Conservation (phyloP, 2,888 invertebrate genomes). For the Athalia circularis region DNA sequence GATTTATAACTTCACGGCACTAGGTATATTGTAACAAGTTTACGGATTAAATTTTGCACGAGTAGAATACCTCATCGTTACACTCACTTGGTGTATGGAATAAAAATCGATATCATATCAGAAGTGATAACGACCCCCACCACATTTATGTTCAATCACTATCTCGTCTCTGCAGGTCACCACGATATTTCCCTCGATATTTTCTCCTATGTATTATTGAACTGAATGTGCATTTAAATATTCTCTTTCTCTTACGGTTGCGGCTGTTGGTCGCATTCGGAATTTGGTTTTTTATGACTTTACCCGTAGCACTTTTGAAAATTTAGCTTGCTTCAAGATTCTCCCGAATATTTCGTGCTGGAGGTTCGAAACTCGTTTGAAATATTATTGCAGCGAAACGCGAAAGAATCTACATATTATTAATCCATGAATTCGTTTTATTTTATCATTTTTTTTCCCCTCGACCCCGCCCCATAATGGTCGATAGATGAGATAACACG, state of each 20-base stretch:
- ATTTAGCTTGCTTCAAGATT: no score
- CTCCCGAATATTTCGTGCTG: no score
- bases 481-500: slow-evolving; percentile 1
- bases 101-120: slow-evolving; percentile 59
- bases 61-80: no score
- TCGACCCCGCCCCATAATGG: no score
- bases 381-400: no score
- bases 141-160: slow-evolving; percentile 6
- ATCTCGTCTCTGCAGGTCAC: slow-evolving; percentile 6
- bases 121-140: slow-evolving; percentile 48
- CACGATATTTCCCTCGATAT: slow-evolving; percentile 24
- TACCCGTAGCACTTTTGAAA: no score
- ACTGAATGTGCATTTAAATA: no score
- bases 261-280: no score
- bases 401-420: neutral
- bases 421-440: neutral
- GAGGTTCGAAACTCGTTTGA: no score
- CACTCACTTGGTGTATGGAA: neutral
- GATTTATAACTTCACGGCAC: neutral
- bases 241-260: no score
- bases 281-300: no score
- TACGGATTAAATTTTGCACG: no score
- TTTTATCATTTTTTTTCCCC: neutral
- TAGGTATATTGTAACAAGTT: neutral
- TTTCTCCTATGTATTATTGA: neutral